Percentiles rank a stretch among this genome's conserved stretches.
These are phyloP conservation scores for Archocentrus centrarchus DNA, from an alignment of 2,113 vertebrate genomes.

Conservation along the genomic window DNA sequence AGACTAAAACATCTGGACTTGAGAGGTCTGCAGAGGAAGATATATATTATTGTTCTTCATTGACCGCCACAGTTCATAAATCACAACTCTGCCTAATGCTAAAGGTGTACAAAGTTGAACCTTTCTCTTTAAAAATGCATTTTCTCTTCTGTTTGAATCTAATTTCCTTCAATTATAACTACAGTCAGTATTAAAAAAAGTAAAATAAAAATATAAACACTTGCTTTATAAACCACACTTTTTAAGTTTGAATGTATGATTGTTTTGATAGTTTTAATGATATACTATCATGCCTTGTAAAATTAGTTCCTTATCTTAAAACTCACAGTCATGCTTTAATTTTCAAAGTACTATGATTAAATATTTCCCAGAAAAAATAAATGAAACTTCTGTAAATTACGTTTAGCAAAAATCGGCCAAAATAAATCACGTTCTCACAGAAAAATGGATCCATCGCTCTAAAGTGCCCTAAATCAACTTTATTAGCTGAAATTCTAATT, in stretches of 20 bases:
- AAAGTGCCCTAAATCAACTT: conserved; percentile 40
- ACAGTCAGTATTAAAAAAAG: neutral
- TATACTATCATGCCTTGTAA: neutral
- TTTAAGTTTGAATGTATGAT: neutral
- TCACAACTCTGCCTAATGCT: conserved; percentile 47
- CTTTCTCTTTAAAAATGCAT: neutral
- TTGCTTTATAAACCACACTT: neutral
- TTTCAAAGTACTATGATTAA: conserved; percentile 8
- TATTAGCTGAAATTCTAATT: conserved; percentile 37
- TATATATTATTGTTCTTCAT: conserved; percentile 71
- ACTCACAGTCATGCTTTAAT: neutral
- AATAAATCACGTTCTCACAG: conserved; percentile 39
- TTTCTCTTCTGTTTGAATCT: neutral
- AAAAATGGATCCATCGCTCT: conserved; percentile 41
- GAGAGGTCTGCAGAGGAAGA: conserved; percentile 88
- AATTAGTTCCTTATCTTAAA: neutral
- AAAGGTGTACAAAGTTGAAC: neutral
- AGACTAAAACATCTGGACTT: conserved; percentile 90
- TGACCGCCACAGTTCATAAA: conserved; percentile 63
- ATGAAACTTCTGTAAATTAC: conserved; percentile 41
- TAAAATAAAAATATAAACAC: neutral
- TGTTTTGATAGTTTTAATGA: neutral
- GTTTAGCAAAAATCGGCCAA: conserved; percentile 22
- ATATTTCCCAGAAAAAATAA: conserved; percentile 30
- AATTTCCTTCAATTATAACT: neutral